Base-by-base conservation (phyloP, 92 coral and sea anemone species). In the Parazoanthus atlanticus region DNA sequence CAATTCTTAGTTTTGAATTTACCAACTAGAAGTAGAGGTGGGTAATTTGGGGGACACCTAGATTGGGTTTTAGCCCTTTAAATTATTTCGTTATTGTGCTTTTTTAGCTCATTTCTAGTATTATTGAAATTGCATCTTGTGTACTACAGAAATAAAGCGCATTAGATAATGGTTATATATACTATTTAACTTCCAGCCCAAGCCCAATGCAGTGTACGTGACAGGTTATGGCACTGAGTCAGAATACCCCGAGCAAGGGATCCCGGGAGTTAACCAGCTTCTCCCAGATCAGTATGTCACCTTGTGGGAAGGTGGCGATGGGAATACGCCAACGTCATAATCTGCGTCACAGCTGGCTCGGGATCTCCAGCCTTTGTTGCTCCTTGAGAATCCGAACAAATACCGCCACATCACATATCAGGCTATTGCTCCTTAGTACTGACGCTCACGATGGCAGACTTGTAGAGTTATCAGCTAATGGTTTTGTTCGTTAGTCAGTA, bases 151-250 rank as follows among this genome's bases (percentile, higher is more conserved):
- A 61, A 21, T 23, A 61, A 25, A 61, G 26, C 21, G 2, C 21
- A 61, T 0, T 21, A 25, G 3, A 21, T 61, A 61, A 61, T 61
- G 15, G 7, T 28, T 29, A 28, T 7, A 72, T 72, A 31, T 11
- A 2, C 76, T 25, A 15, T 7, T 15, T 79, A 23, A 13, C 15
- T 71, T 70, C 65, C 56, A 84, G 87, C 28, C 78, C 5, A 84
- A 84, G 25, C 69, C 87, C 6, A 70, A 9, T 17, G 66, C 64
- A 21, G 92, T 92, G 54, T 92, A 86, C 84, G 88, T 92, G 74
- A 92, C 94, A 7, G 94, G 94, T 6, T 92, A 92, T 56, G 94
- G 94, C 2, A 56, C 80, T 29, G 92, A 91, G 74, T 29, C 90
- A 0, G 92, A 92, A 75, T 92, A 92, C 75, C 94, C 94, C 67